These are phyloP conservation scores for Ochropleura plecta DNA, from an alignment of 2,888 invertebrate species.

Conservation along the genomic window DNA sequence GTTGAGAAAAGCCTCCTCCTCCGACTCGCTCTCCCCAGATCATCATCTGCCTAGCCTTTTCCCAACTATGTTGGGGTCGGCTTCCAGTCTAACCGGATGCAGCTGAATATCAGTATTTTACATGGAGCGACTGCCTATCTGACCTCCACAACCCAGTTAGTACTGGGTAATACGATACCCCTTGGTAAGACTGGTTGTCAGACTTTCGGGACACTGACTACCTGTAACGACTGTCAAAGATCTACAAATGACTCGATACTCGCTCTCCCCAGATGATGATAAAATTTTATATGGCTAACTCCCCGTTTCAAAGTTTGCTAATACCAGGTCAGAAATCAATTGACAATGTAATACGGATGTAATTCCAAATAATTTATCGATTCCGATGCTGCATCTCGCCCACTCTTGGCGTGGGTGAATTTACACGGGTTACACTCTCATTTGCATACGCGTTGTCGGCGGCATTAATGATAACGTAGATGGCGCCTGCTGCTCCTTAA, in stretches of 20 bases:
- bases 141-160: no score
- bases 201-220: no score
- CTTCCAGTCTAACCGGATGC: no score
- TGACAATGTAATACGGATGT: slow-evolving; percentile 27
- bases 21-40: no score
- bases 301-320: background rate
- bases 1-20: background rate
- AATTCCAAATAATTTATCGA: slow-evolving; percentile 45
- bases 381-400: slow-evolving; percentile 31
- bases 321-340: slow-evolving; percentile 22
- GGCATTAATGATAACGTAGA: slow-evolving; percentile 13
- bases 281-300: background rate
- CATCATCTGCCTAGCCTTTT: no score
- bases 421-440: slow-evolving; percentile 36
- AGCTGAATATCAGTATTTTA: no score
- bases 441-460: slow-evolving; percentile 27
- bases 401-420: slow-evolving; percentile 34
- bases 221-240: no score
- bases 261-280: background rate
- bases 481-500: slow-evolving; percentile 20
- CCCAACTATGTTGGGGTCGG: no score
- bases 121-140: no score
- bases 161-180: no score
- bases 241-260: no score
- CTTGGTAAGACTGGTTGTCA: no score